Conservation (phyloP, 2,888 invertebrate species). For the Lithophane leautieri region DNA sequence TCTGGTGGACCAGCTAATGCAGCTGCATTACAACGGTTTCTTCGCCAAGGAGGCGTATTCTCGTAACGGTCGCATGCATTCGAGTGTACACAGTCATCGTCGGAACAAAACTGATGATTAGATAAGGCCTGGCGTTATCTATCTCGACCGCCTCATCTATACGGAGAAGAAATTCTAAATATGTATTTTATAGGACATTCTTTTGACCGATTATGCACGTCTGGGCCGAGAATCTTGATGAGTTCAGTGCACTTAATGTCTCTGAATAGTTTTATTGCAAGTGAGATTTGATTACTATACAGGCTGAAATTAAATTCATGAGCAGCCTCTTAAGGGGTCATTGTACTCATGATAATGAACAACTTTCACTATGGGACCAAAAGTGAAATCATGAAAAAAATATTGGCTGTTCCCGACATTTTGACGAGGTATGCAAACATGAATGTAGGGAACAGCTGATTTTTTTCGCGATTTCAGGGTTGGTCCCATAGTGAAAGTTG, state of each 20-base stretch:
- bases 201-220: slow-evolving; percentile 9
- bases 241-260: slow-evolving; percentile 27
- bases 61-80: slow-evolving; percentile 56
- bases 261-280: slow-evolving; percentile 10
- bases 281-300: not conserved
- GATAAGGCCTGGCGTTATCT: slow-evolving; percentile 70
- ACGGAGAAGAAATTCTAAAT: slow-evolving; percentile 44
- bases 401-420: too few relatives aligned
- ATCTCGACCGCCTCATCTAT: slow-evolving; percentile 57
- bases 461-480: too few relatives aligned
- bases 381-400: too few relatives aligned
- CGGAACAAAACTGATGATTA: slow-evolving; percentile 70
- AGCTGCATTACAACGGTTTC: slow-evolving; percentile 68
- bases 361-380: too few relatives aligned
- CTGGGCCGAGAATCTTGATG: not conserved
- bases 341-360: too few relatives aligned
- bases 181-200: slow-evolving; percentile 18
- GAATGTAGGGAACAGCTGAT: too few relatives aligned
- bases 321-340: too few relatives aligned
- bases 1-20: slow-evolving; percentile 47
- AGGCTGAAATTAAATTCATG: too few relatives aligned
- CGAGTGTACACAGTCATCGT: slow-evolving; percentile 54
- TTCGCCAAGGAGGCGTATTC: slow-evolving; percentile 54
- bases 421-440: too few relatives aligned
- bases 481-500: too few relatives aligned